Evolutionary conservation across 1,140 invertebrate species (phyloP).

Genomic region (Cylas formicarius): DNA sequence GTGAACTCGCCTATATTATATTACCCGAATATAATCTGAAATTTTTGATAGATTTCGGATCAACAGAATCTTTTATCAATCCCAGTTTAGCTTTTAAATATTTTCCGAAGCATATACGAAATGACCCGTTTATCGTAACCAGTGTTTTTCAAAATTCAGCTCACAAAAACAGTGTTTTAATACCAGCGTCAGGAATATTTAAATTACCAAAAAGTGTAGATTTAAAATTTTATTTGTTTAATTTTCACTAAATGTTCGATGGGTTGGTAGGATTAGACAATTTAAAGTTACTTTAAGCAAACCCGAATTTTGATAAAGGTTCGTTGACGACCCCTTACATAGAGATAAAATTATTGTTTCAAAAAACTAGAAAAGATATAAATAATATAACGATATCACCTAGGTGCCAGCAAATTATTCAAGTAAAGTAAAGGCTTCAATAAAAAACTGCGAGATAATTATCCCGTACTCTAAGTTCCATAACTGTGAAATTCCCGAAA

Average conservation of each 20-base stretch:
- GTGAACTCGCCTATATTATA: conserved; percentile 11
- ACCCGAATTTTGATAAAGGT: conserved; percentile 7
- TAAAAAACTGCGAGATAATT: conserved; percentile 12
- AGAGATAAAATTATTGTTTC: conserved; percentile 10
- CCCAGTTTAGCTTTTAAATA: conserved; percentile 2
- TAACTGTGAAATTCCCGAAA: conserved; percentile 12
- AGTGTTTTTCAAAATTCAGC: conserved; percentile 9
- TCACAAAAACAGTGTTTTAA: conserved; percentile 3
- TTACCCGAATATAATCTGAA: conserved; percentile 12
- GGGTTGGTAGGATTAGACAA: conserved; percentile 7
- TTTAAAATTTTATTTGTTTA: conserved; percentile 13
- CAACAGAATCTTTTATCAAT: conserved; percentile 14
- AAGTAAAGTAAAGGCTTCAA: conserved; percentile 12
- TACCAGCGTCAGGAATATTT: conserved; percentile 11
- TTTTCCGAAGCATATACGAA: conserved; percentile 3
- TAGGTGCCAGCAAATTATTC: conserved; percentile 9
- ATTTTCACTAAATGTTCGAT: conserved; percentile 6
- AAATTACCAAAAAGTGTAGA: conserved; percentile 2
- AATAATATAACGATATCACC: conserved; percentile 4
- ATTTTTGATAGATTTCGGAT: conserved; percentile 11
- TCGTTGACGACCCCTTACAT: conserved; percentile 7
- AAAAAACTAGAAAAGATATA: conserved; percentile 11
- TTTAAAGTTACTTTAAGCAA: conserved; percentile 7
- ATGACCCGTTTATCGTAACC: conserved; percentile 5
- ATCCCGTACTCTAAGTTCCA: conserved; percentile 12